A percentile compares a stretch with the other conserved stretches of the same genome.
These are phyloP conservation scores for Portunus trituberculatus DNA, from an alignment of 1,140 invertebrate species.

Conservation along the genomic window DNA sequence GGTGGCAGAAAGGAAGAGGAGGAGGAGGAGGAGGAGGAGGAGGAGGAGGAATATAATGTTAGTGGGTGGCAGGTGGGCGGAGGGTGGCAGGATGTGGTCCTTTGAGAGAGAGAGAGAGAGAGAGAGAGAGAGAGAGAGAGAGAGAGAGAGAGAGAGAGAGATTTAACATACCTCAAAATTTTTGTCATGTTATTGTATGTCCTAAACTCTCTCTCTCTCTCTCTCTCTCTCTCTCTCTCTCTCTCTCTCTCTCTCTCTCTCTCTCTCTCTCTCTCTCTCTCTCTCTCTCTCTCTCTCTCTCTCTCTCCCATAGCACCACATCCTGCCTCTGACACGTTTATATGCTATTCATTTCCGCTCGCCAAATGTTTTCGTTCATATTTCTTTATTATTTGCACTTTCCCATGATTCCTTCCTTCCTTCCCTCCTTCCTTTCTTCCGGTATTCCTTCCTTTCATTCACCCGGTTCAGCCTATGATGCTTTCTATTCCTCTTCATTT, in stretches of 20 bases:
- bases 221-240: slow-evolving; percentile 10
- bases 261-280: not conserved
- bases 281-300: not conserved
- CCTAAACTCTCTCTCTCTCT: not conserved
- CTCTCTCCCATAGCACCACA: not conserved
- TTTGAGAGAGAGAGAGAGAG: not conserved
- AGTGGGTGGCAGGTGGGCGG: not conserved
- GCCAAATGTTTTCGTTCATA: not conserved
- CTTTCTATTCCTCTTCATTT: no score
- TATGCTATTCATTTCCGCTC: not conserved
- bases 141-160: not conserved
- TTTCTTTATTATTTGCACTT: not conserved
- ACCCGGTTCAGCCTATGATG: no score
- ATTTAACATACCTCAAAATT: not conserved
- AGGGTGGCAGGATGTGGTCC: not conserved
- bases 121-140: not conserved
- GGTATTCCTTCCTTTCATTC: not conserved
- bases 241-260: slow-evolving; percentile 9
- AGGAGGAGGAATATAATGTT: not conserved
- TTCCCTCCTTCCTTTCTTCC: not conserved
- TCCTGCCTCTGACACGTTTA: not conserved
- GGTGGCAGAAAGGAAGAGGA: not conserved
- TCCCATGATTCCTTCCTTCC: not conserved
- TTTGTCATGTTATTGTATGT: not conserved
- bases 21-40: not conserved